These are phyloP conservation scores for Cottus gobio DNA, from an alignment of 2,113 vertebrate genomes.

Conservation along the genomic window DNA sequence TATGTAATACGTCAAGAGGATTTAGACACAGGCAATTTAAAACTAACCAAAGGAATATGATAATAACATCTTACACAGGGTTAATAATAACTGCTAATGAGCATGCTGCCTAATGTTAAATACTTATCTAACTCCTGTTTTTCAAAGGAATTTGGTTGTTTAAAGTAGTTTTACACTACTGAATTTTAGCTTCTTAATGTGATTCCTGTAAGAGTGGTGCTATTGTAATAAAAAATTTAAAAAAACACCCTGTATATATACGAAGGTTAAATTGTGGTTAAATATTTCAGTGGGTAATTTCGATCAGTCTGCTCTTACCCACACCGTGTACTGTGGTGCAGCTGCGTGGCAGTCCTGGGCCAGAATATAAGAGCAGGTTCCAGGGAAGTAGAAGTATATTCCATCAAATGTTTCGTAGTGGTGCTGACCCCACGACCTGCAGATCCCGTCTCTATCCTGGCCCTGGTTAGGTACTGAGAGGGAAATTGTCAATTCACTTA, in stretches of 20 bases:
- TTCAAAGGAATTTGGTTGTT: not conserved
- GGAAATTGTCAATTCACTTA: constrained; percentile 27
- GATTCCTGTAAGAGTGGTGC: too few species aligned
- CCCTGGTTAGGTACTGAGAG: constrained; percentile 93
- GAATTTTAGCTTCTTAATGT: not conserved
- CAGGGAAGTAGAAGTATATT: constrained; percentile 97
- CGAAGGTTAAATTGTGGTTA: not conserved
- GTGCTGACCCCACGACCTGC: constrained; percentile 97
- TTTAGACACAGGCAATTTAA: not conserved
- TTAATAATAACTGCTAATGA: not conserved
- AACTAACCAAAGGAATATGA: not conserved
- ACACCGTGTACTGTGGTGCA: constrained; percentile 94
- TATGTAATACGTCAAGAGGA: not conserved
- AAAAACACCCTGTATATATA: too few species aligned
- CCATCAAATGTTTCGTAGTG: constrained; percentile 99
- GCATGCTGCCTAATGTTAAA: not conserved
- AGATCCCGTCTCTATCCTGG: constrained; percentile 94
- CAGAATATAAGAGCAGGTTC: constrained; percentile 96
- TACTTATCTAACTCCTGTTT: not conserved
- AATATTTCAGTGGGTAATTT: not conserved
- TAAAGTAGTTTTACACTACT: not conserved
- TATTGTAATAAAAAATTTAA: too few species aligned
- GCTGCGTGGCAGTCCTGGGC: constrained; percentile 92
- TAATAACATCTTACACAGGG: not conserved
- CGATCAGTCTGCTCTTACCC: constrained; percentile 85